Evolutionary conservation across 2,888 invertebrate genomes (phyloP), one percentile per base, ranked within the genome.

Genomic region (Stenoptilia bipunctidactyla): DNA sequence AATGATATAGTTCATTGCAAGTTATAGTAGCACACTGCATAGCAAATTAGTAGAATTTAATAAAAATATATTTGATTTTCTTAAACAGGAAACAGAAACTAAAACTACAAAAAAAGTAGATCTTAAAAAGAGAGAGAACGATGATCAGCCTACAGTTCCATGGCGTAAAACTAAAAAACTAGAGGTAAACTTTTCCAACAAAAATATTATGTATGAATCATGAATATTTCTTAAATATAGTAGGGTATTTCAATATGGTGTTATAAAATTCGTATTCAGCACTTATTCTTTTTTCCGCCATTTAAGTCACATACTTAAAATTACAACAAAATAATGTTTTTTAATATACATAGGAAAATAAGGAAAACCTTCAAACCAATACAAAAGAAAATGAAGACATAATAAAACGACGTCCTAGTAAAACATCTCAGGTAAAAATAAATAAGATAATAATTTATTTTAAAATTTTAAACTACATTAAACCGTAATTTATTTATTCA

Each of bases 371-470:
- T 30, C n/a, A 2, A 4, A 10, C n/a, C 4, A 30, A 30, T 34
- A 14, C 4, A 5, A 34, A 13, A 13, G 13, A 34, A 12, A 34
- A 13, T 13, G 9, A 2, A 13, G 30, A 41, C 27, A 50, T n/a
- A n/a, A n/a, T n/a, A n/a, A n/a, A n/a, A n/a, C 47, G 47, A 27
- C 44, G 41, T 13, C 48, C 51, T 20, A 50, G 48, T 27, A 46
- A 49, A 38, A 36, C 43, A 39, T 40, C 46, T 14, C 50, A 53
- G 53, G 53, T 56, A 55, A 40, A 8, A 45, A 54, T 36, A 40
- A 36, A 15, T n/a, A 34, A 13, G 1, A 27, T 27, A n/a, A n/a
- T n/a, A n/a, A n/a, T n/a, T n/a, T n/a, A n/a, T n/a, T n/a, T n/a
- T n/a, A n/a, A n/a, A n/a, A n/a, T n/a, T n/a, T n/a, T n/a, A n/a